Evolutionary conservation across 2,888 invertebrate species (phyloP), one percentile per base, ranked within the genome.

Genomic region (Trisateles emortualis): DNA sequence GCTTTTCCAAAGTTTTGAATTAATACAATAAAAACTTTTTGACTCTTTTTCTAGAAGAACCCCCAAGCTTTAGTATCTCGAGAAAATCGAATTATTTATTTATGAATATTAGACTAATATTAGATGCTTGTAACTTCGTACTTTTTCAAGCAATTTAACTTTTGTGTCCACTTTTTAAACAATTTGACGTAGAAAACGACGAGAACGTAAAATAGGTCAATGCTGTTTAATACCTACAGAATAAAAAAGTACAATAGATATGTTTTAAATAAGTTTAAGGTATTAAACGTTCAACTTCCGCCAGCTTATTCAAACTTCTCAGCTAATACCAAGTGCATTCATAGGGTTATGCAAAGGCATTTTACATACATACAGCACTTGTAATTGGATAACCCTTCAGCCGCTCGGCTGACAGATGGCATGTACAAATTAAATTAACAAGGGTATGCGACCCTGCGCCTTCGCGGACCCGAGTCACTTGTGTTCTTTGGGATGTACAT

Each of bases 351-450:
- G 61, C 71, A 66, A 70, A 78, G 71, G 67, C 63, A 71, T 76
- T 80, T 78, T 78, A 76, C 76, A 78, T 69, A 74, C 43, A 51
- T 11, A 70, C 74, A 66, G 64, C 64, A 71, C 65, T 72, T 76
- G 80, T 84, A 85, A 85, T 83, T 85, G 82, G 80, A 83, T 81
- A 84, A 72, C 79, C 70, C 78, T 78, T 69, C 70, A 79, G 77
- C 76, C 78, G 69, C 63, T 76, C 67, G 65, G 56, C 67, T 72
- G 84, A 84, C 86, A 86, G 86, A 84, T 86, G 86, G 86, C 81
- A 82, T 84, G 83, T 86, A 83, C 76, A 83, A 86, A 86, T 87
- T 87, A 83, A 87, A 87, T 87, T 87, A 88, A 88, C 87, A 86
- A 85, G 87, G 82, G 84, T 84, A 73, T 76, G 73, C 68, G 69